Evolutionary conservation across 1,140 invertebrate genomes (phyloP).

Genomic region (Kradibia gibbosae): DNA sequence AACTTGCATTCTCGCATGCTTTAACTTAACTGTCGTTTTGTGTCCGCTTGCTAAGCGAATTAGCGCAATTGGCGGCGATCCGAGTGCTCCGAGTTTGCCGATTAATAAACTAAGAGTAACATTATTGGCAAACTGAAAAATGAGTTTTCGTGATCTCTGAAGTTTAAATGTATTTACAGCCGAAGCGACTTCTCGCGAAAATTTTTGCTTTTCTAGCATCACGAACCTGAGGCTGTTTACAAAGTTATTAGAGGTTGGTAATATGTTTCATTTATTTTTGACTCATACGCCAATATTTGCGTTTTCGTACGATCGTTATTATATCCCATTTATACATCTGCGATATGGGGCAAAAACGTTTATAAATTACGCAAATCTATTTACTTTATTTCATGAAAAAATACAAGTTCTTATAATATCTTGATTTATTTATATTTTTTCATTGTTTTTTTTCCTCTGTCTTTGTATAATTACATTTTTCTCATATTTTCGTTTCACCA

Average conservation of each 20-base stretch:
- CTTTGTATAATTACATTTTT: too few species aligned
- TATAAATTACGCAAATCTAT: background rate
- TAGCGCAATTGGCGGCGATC: background rate
- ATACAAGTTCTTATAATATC: too few species aligned
- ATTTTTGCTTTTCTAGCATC: background rate
- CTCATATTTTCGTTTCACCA: too few species aligned
- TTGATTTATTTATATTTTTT: background rate
- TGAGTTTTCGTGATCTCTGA: slow-evolving; percentile 10
- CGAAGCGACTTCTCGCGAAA: background rate
- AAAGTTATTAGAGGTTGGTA: slow-evolving; percentile 10
- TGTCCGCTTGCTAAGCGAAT: slow-evolving; percentile 13
- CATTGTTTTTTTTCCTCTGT: background rate
- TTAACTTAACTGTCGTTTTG: slow-evolving; percentile 49
- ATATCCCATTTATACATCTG: background rate
- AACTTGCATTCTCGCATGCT: background rate
- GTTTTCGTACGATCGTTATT: background rate
- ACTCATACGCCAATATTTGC: background rate
- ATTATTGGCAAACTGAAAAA: slow-evolving; percentile 3
- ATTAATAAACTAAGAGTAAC: background rate
- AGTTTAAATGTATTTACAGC: background rate
- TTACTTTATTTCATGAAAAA: background rate
- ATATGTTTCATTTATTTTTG: background rate
- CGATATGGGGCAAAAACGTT: background rate
- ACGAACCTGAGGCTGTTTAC: background rate
- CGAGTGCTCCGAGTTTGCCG: background rate